Evolutionary conservation across 2,113 vertebrate species (phyloP), one percentile per base, ranked within the genome.

Genomic region (Oreochromis tanganicae): DNA sequence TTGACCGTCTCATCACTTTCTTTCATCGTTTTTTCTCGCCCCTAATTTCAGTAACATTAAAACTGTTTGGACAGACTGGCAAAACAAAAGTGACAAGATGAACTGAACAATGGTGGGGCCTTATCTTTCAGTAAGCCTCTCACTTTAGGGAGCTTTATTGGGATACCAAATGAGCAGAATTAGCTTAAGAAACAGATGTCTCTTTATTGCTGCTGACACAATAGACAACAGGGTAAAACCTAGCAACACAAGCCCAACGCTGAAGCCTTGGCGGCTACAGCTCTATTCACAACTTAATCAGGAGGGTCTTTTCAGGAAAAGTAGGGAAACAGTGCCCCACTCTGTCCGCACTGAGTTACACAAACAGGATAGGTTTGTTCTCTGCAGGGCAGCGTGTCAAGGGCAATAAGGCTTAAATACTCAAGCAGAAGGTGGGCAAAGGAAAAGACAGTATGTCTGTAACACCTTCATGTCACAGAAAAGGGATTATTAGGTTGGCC

Each of bases 301-400:
- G 21, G 10, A 2, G 3, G 11, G 48, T 14, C 27, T 27, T n/a
- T 14, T 10, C 5, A 12, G 9, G 19, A n/a, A 91, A 87, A 66
- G 83, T 91, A 87, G 85, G 38, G 85, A 79, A 95, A 93, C 89
- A 93, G 83, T 71, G 92, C 95, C 94, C 87, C 92, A 13, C 61
- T 48, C 92, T 91, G 95, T 91, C 89, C 80, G 55, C 50, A 50
- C 1, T 4, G 80, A 24, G 88, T 36, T 90, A 41, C 34, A 88
- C 90, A 85, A 34, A 27, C 6, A 14, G 38, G 27, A 71, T 0
- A 32, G 52, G 46, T 54, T 81, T 4, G 56, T 63, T 84, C 73
- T 87, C 48, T 2, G 79, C 71, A 82, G 59, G 85, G 48, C 75
- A 73, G 56, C 11, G 82, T 92, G 93, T 94, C 90, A 86, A 78